Evolutionary conservation across 2,113 vertebrate genomes (phyloP).

Genomic region (Limanda limanda): DNA sequence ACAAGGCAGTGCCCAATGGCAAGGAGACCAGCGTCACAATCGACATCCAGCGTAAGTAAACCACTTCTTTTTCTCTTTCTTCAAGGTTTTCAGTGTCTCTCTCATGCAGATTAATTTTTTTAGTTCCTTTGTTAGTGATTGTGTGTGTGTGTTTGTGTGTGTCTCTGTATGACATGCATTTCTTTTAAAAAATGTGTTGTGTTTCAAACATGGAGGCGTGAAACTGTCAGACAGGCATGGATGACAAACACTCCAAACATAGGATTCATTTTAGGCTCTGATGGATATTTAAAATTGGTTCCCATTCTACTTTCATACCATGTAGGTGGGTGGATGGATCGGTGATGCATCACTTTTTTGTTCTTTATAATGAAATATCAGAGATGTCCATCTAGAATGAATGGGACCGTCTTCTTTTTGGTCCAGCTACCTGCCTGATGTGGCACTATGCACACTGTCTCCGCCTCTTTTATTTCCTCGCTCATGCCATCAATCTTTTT

Average conservation of each 20-base stretch:
- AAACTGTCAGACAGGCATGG: conserved; percentile 33
- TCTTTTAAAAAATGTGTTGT: conserved; percentile 14
- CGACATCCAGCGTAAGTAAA: conserved; percentile 95
- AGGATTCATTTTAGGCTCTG: conserved; percentile 51
- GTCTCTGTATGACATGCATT: conserved; percentile 1
- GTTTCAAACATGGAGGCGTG: conserved; percentile 31
- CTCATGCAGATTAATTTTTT: background rate
- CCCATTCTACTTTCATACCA: conserved; percentile 42
- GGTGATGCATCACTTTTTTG: conserved; percentile 44
- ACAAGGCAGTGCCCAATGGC: conserved; percentile 94
- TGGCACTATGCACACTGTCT: conserved; percentile 46
- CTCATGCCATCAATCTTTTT: conserved; percentile 73
- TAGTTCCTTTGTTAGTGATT: background rate
- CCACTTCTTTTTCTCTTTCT: background rate
- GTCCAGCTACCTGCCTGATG: conserved; percentile 61
- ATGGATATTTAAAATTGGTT: conserved; percentile 67
- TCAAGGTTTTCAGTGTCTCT: background rate
- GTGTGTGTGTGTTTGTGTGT: background rate
- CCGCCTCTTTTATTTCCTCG: conserved; percentile 60
- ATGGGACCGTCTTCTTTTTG: conserved; percentile 48
- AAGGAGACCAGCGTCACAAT: conserved; percentile 97
- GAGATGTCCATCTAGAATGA: conserved; percentile 63
- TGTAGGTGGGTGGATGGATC: conserved; percentile 40
- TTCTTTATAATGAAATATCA: conserved; percentile 58
- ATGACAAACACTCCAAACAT: conserved; percentile 47